These are phyloP conservation scores for Diplogasteroides magnus DNA, from an alignment of 1,140 invertebrate genomes.

Conservation along the genomic window DNA sequence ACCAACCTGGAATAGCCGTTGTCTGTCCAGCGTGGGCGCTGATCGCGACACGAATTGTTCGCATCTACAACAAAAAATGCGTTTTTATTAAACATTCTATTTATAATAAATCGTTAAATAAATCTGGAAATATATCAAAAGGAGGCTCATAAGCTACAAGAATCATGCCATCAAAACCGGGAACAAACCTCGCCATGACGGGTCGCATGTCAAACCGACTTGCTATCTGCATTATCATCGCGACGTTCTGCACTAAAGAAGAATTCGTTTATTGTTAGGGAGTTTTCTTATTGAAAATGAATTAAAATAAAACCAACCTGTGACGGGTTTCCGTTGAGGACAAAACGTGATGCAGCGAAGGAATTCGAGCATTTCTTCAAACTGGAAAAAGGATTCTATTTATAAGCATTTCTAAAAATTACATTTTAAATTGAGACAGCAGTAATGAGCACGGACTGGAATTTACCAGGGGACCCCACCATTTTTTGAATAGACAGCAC, in stretches of 20 bases:
- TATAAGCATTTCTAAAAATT: no score
- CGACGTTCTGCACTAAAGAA: constrained; percentile 22
- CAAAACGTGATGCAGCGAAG: constrained; percentile 29
- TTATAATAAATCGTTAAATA: not conserved
- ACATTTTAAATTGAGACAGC: no score
- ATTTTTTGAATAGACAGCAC: no score
- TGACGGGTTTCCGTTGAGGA: constrained; percentile 25
- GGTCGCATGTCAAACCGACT: constrained; percentile 26
- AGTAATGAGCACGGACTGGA: no score
- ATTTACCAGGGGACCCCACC: no score
- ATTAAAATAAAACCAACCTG: no score
- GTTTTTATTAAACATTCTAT: not conserved
- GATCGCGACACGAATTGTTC: constrained; percentile 18
- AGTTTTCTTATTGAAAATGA: no score
- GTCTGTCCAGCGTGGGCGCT: constrained; percentile 18
- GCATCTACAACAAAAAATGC: constrained; percentile 3
- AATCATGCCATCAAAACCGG: not conserved
- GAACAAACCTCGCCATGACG: constrained; percentile 11
- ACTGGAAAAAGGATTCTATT: no score
- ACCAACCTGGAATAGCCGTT: constrained; percentile 13
- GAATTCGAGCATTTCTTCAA: constrained; percentile 23
- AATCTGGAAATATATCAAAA: no score
- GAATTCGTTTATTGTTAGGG: no score
- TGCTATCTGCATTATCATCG: constrained; percentile 16
- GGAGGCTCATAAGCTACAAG: no score